These are phyloP conservation scores for Tamias sibiricus DNA, from an alignment of 2,113 vertebrate genomes.

Conservation along the genomic window DNA sequence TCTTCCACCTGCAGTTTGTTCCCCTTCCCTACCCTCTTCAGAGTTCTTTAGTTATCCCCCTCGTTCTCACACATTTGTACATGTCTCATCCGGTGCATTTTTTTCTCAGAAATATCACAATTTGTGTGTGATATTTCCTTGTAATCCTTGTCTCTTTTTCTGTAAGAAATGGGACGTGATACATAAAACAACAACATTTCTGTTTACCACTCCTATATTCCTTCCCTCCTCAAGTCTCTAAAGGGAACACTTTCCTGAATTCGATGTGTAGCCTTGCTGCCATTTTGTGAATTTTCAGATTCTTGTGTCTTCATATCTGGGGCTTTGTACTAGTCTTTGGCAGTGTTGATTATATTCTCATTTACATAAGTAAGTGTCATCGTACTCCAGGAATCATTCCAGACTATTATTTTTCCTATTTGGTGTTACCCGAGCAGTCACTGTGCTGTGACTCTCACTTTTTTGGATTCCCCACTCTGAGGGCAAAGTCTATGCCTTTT, in stretches of 20 bases:
- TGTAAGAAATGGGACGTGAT: neutral
- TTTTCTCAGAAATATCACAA: neutral
- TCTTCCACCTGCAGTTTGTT: neutral
- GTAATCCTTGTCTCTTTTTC: neutral
- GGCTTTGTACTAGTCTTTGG: neutral
- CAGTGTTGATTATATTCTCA: neutral
- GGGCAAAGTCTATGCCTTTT: neutral
- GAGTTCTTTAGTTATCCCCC: neutral
- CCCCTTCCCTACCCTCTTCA: neutral
- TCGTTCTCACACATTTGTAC: neutral
- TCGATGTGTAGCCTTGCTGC: too few relatives aligned
- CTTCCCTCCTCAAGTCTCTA: neutral
- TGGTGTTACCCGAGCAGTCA: neutral
- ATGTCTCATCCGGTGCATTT: neutral
- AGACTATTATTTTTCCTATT: neutral
- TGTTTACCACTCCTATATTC: neutral
- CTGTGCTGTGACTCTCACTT: neutral
- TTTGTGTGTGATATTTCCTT: neutral
- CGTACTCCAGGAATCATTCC: neutral
- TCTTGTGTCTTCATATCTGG: neutral
- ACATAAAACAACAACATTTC: neutral
- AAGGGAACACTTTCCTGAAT: neutral
- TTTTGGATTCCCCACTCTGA: neutral
- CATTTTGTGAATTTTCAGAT: neutral
- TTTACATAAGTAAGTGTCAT: neutral